These are phyloP conservation scores for Philotrypesis tridentata DNA, from an alignment of 1,140 invertebrate species.

Conservation along the genomic window DNA sequence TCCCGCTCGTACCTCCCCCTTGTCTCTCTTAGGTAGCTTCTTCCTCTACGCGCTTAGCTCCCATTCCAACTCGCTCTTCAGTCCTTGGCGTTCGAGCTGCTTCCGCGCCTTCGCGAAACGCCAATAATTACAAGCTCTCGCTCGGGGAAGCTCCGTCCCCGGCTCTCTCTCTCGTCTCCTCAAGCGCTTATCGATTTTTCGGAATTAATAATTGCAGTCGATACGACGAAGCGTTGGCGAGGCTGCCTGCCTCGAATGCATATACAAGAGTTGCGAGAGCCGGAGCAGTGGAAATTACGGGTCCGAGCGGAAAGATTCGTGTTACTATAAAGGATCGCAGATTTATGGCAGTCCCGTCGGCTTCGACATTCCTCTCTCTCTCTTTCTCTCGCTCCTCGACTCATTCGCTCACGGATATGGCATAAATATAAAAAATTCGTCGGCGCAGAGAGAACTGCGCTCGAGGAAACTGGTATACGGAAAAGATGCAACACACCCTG, in stretches of 20 bases:
- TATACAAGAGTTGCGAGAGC: constrained; percentile 1
- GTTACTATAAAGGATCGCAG: constrained; percentile 55
- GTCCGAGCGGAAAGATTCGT: constrained; percentile 54
- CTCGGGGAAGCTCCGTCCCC: constrained; percentile 51
- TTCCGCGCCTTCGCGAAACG: constrained; percentile 41
- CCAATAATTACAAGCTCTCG: constrained; percentile 70
- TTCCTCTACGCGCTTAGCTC: constrained; percentile 23
- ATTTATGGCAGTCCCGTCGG: constrained; percentile 57
- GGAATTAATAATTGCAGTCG: constrained; percentile 70
- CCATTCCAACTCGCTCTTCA: constrained; percentile 40
- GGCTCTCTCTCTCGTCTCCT: constrained; percentile 54
- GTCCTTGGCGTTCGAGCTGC: constrained; percentile 30
- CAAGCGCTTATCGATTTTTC: constrained; percentile 68
- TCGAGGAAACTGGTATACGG: constrained; percentile 38
- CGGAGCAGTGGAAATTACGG: constrained; percentile 44
- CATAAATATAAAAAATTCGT: constrained; percentile 62
- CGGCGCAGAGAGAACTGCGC: constrained; percentile 52
- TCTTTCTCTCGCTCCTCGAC: constrained; percentile 58
- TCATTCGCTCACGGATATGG: constrained; percentile 56
- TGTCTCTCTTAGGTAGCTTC: constrained; percentile 26
- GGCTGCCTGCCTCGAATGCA: neutral
- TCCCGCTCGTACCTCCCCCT: constrained; percentile 21
- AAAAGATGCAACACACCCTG: constrained; percentile 34
- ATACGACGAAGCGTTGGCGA: neutral
- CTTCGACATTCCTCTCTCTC: constrained; percentile 64